phyloP scores from a whole-genome alignment of 2,113 vertebrate genomes.

The Nesoenas mayeri region DNA sequence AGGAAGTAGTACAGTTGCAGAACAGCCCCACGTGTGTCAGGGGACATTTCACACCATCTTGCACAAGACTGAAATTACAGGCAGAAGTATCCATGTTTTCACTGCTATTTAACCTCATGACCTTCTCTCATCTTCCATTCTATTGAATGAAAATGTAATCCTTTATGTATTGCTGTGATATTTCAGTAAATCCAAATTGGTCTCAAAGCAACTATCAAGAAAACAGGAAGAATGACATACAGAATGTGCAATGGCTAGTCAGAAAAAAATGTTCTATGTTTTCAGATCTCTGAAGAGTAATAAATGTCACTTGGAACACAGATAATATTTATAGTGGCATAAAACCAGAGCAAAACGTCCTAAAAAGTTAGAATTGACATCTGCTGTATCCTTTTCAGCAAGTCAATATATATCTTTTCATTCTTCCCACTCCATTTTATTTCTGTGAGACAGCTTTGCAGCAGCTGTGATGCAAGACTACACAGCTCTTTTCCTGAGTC shows the following conservation, averaged over 20 bases:
- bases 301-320: conserved; percentile 57
- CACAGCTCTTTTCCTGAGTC: neutral
- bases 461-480: neutral
- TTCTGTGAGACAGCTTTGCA: neutral
- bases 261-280: conserved; percentile 27
- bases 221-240: conserved; percentile 27
- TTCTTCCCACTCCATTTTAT: neutral
- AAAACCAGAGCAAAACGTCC: conserved; percentile 16
- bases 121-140: neutral
- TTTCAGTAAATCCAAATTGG: conserved; percentile 39
- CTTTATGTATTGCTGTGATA: conserved; percentile 18
- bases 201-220: conserved; percentile 31
- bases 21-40: neutral
- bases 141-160: neutral
- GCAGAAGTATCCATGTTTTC: neutral
- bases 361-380: conserved; percentile 28
- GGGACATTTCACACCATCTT: neutral
- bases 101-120: neutral
- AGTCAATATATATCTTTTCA: neutral
- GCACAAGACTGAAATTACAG: neutral
- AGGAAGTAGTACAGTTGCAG: neutral
- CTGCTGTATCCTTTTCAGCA: neutral
- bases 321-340: conserved; percentile 44
- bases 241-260: neutral
- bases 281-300: neutral